Evolutionary conservation across 2,113 vertebrate genomes (phyloP).

Genomic region (Heteronetta atricapilla): DNA sequence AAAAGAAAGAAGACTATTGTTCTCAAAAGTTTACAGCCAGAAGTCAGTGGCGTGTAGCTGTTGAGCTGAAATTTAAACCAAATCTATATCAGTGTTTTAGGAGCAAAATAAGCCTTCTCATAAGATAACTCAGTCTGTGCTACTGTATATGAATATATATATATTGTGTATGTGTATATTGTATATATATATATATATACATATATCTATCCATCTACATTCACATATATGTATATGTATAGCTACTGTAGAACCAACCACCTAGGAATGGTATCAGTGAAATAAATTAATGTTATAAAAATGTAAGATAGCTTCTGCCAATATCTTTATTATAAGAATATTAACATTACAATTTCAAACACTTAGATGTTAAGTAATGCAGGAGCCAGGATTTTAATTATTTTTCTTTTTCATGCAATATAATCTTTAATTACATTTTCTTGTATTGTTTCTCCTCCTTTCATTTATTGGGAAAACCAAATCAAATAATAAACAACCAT

Average conservation of each 20-base stretch:
- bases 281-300: neutral
- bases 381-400: neutral
- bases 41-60: neutral
- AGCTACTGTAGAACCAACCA: neutral
- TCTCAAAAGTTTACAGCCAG: slow-evolving; percentile 33
- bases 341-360: neutral
- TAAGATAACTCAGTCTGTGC: neutral
- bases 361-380: neutral
- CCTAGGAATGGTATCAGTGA: neutral
- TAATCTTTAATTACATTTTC: neutral
- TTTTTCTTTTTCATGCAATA: neutral
- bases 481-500: neutral
- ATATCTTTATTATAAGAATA: neutral
- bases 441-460: neutral
- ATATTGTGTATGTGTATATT: no score
- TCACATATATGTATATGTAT: neutral
- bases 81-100: neutral
- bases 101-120: neutral
- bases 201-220: neutral
- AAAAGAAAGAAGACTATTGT: neutral
- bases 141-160: neutral
- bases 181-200: neutral
- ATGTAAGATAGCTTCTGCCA: neutral
- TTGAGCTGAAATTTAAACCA: slow-evolving; percentile 4
- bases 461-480: neutral